Conservation (phyloP, 2,113 vertebrate species). For the Chloebia gouldiae region DNA sequence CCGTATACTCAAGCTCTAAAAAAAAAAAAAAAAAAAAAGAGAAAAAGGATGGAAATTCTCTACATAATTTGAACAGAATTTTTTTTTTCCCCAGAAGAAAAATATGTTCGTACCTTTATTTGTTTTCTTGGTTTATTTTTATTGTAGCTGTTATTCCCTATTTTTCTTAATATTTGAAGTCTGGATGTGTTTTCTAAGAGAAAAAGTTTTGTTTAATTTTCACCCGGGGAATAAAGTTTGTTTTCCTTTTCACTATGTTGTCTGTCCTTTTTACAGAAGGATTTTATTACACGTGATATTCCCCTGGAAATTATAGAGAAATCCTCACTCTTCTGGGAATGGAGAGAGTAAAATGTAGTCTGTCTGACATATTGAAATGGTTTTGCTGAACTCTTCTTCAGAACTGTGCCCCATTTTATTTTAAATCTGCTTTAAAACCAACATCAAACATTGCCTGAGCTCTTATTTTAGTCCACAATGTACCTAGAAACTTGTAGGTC, state of each 20-base stretch:
- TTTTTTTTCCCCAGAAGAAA: neutral
- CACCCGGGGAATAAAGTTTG: neutral
- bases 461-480: neutral
- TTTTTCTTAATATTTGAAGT: neutral
- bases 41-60: neutral
- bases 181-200: neutral
- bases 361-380: neutral
- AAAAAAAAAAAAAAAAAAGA: too few relatives aligned
- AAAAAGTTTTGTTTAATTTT: neutral
- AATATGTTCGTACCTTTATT: neutral
- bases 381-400: neutral
- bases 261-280: neutral
- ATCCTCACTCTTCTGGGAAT: neutral
- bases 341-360: neutral
- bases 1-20: neutral
- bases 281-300: neutral
- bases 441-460: neutral
- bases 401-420: neutral
- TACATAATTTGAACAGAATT: neutral
- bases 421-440: neutral
- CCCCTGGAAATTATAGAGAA: neutral
- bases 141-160: neutral
- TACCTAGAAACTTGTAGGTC: neutral
- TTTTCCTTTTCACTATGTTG: neutral
- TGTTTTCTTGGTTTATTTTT: neutral